phyloP scores from a whole-genome alignment of 2,113 vertebrate genomes.

The Lasiurus borealis region DNA sequence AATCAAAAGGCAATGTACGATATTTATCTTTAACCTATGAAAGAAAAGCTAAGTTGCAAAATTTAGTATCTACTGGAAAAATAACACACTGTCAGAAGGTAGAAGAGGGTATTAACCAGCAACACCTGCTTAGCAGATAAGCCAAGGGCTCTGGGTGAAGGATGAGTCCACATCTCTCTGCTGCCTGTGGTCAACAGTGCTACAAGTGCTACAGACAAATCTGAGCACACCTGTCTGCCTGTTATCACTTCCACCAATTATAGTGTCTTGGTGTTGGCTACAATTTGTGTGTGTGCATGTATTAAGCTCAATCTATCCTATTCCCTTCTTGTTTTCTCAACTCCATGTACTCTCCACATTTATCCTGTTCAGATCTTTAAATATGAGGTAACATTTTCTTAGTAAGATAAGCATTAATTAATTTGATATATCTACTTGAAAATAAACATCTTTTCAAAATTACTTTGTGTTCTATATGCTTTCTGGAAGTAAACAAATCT shows the following conservation, averaged over 20 bases:
- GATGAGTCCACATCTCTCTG: rapidly evolving
- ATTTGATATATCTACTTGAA: not conserved
- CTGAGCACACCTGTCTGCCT: no score
- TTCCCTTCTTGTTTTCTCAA: not conserved
- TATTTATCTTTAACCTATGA: not conserved
- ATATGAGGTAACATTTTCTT: not conserved
- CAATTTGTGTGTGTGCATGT: not conserved
- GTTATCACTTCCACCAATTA: rapidly evolving
- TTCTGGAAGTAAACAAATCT: not conserved
- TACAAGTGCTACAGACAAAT: not conserved
- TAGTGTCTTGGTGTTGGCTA: no score
- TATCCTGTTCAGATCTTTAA: not conserved
- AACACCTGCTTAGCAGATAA: not conserved
- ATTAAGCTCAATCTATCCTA: not conserved
- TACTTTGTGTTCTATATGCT: not conserved
- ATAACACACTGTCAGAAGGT: not conserved
- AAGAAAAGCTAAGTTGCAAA: not conserved
- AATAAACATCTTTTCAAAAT: not conserved
- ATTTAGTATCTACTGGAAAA: not conserved
- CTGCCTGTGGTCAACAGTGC: rapidly evolving
- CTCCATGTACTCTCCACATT: not conserved
- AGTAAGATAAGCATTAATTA: not conserved
- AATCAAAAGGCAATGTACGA: not conserved
- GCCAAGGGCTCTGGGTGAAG: not conserved
- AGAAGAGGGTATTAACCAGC: no score